Evolutionary conservation across 37 sponge, comb jelly and placozoan genomes (phyloP), one percentile per base, ranked within the genome.

Genomic region (Axinella damicornis): DNA sequence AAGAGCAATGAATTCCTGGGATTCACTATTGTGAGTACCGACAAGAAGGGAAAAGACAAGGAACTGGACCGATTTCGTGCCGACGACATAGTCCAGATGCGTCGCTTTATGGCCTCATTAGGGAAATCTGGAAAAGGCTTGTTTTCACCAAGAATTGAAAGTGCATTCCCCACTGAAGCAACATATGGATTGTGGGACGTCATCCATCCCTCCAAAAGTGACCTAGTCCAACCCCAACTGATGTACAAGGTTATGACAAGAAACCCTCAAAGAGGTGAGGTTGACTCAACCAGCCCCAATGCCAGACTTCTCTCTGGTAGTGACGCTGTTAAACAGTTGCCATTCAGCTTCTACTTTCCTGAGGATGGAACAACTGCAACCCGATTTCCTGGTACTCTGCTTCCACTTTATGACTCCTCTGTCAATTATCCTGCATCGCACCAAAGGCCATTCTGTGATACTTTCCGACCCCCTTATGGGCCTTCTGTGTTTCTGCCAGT

Each of bases 391-490:
- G 83, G 83, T 0, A 27, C 54, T 0, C 28, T 52, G 4, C 33
- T 89, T 15, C 84, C 81, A 9, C 12, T 69, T 0, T 90, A 80
- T 34, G 61, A 75, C 57, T 77, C 85, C 9, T 22, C 24, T 1
- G 72, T 71, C 30, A 2, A 79, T 28, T 59, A 77, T 21, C 68
- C 87, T 0, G 77, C 70, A 28, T 39, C 71, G 12, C 41, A 62
- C 22, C 76, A 86, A 27, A 35, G 92, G 40, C 80, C 83, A 28
- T 73, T 24, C 27, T 77, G 86, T 40, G 92, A 91, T 65, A 91
- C 87, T 34, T 91, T 87, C 72, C 78, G 59, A n/a, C 92, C 92
- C 11, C 92, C 92, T 0, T 73, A 82, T 59, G 92, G 92, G 12
- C 92, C 83, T 36, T 83, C 87, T 5, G 54, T 65, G 6, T 81